phyloP scores from a whole-genome alignment of 2,113 vertebrate genomes.

The Pseudolaguvia tuberculata region DNA sequence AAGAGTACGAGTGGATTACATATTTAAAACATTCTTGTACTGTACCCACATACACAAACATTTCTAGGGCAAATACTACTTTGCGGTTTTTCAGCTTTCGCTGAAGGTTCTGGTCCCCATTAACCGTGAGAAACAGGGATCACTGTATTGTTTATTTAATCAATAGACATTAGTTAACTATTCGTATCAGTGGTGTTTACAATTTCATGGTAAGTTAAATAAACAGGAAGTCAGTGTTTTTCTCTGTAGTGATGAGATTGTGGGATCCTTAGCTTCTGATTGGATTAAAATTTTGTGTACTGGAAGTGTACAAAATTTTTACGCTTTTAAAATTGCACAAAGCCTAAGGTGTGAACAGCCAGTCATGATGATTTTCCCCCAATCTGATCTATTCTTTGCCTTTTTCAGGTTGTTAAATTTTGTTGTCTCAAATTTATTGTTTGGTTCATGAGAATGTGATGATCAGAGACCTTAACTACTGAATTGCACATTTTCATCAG shows the following conservation, averaged over 20 bases:
- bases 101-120: too few species aligned
- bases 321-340: background rate
- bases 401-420: background rate
- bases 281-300: background rate
- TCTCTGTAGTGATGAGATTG: background rate
- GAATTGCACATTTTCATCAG: slow-evolving; percentile 79
- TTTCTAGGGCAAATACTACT: too few species aligned
- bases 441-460: background rate
- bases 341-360: background rate
- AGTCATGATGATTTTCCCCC: too few species aligned
- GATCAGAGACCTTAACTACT: slow-evolving; percentile 59
- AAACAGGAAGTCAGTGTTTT: background rate
- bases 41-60: too few species aligned
- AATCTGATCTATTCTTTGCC: background rate
- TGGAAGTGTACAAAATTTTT: background rate
- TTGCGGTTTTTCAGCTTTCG: too few species aligned
- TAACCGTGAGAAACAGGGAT: too few species aligned
- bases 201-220: background rate
- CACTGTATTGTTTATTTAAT: background rate
- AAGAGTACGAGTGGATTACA: too few species aligned
- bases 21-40: too few species aligned
- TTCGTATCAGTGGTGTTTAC: background rate
- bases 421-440: background rate
- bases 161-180: background rate
- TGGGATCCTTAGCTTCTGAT: too few species aligned